Evolutionary conservation across 1,140 invertebrate genomes (phyloP), one percentile per base, ranked within the genome.

Genomic region (Euwallacea similis): DNA sequence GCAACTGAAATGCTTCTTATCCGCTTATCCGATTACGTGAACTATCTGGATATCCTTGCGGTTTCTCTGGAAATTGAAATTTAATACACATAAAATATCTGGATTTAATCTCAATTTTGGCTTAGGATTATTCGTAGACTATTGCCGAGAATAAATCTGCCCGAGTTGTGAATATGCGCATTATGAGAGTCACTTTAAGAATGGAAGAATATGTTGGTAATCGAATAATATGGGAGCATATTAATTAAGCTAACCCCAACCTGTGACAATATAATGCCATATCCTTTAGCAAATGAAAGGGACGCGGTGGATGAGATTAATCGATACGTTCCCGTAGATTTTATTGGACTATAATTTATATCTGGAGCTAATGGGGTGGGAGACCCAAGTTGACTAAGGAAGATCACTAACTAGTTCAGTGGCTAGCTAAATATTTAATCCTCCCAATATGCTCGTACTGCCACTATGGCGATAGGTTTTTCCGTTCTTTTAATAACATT

Each of bases 301-400:
- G 21, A 33, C 4, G 21, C 42, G 56, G 42, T 21, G 43, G 7
- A 68, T 55, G 60, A 68, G 54, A 60, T 59, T 9, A 42, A 68
- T 68, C 56, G 66, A 68, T 68, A 68, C 43, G 7, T 33, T 68
- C n/a, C 55, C 10, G 42, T 10, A 54, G 55, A 44, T 66, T 66
- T 66, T 68, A 68, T 68, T 68, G 55, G 53, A 60, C 56, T 60
- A 68, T 68, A 55, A 60, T 58, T 67, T 67, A 67, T 58, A 67
- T 47, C 56, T 58, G 41, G 33, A 60, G 58, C 66, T 68, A 68
- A 68, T 68, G 55, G 66, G 43, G 66, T 60, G 55, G 60, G 60
- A 68, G 66, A 55, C 56, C 66, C 66, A 60, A 68, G 60, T 53
- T 68, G 47, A 68, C 54, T 44, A 60, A 68, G 43, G 54, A 68